These are phyloP conservation scores for Cairina moschata DNA, from an alignment of 2,113 vertebrate genomes.

Conservation along the genomic window DNA sequence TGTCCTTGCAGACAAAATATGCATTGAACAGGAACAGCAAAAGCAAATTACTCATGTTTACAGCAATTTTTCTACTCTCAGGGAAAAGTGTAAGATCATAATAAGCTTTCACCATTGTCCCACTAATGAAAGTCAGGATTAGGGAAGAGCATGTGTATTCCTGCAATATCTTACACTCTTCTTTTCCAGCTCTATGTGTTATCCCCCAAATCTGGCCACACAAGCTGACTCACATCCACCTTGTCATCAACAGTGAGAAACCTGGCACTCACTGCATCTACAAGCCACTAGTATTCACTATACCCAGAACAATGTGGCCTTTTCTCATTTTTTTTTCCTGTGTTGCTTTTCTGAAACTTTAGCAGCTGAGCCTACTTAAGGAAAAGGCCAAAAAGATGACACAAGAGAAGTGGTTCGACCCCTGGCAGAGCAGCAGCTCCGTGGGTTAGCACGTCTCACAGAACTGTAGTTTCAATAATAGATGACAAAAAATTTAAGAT, in stretches of 20 bases:
- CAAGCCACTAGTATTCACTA: background rate
- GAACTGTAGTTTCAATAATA: background rate
- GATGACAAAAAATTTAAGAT: background rate
- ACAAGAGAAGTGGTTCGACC: background rate
- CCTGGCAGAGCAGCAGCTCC: background rate
- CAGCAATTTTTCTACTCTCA: background rate
- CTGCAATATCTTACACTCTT: background rate
- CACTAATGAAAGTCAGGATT: background rate
- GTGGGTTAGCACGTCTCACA: fast-evolving
- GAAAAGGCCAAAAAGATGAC: background rate
- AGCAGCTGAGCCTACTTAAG: background rate
- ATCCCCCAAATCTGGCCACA: background rate
- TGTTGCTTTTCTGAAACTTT: background rate
- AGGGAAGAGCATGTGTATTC: background rate
- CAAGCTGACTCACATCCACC: background rate
- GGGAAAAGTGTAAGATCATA: background rate
- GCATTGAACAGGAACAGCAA: background rate
- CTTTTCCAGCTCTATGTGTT: background rate
- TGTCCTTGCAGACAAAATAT: background rate
- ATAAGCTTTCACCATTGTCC: background rate
- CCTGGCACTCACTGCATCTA: background rate
- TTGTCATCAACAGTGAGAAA: background rate
- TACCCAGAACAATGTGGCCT: background rate
- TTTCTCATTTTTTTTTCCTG: background rate
- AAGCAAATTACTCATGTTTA: background rate